These are phyloP conservation scores for Chamaea fasciata DNA, from an alignment of 2,113 vertebrate genomes.

Conservation along the genomic window DNA sequence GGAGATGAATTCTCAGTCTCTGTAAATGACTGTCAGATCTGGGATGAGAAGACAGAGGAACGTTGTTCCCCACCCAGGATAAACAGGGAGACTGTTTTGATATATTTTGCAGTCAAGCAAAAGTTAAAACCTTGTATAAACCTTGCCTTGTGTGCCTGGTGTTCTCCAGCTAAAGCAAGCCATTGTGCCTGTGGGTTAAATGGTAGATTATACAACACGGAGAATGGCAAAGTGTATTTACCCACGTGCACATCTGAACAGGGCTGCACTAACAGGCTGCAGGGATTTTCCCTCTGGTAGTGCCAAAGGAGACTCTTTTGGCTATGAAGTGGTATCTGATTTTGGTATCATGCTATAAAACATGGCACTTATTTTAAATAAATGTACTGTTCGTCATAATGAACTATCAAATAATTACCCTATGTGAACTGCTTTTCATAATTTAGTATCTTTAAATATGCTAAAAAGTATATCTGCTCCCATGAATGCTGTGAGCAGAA, in stretches of 20 bases:
- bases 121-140: background rate
- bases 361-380: background rate
- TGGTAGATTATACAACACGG: background rate
- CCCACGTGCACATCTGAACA: background rate
- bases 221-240: background rate
- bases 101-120: background rate
- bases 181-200: background rate
- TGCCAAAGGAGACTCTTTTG: background rate
- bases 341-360: background rate
- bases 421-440: background rate
- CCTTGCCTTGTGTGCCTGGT: background rate
- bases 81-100: background rate
- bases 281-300: background rate
- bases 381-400: background rate
- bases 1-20: background rate
- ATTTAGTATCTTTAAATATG: conserved; percentile 29
- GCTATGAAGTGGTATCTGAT: background rate
- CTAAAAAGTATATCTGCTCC: background rate
- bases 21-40: background rate
- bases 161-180: background rate
- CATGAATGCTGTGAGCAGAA: background rate
- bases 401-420: conserved; percentile 27
- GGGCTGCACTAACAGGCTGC: background rate
- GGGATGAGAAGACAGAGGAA: background rate
- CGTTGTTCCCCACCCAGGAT: fast-evolving